These are phyloP conservation scores for Dreissena rostriformis DNA, from an alignment of 1,140 invertebrate species.

Conservation along the genomic window DNA sequence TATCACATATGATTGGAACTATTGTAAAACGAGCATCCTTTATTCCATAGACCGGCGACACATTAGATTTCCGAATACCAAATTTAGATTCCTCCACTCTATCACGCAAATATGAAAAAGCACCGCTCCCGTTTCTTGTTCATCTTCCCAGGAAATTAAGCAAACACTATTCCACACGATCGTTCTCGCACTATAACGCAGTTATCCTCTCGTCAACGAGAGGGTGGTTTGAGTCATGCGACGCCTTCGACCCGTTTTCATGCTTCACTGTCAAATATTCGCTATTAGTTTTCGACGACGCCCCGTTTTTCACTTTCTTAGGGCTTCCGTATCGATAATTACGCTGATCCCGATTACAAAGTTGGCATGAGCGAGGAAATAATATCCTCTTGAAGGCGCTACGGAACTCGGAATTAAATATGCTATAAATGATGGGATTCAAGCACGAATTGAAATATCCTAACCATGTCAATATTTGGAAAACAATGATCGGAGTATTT, in stretches of 20 bases:
- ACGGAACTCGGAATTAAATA: constrained; percentile 79
- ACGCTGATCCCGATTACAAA: constrained; percentile 58
- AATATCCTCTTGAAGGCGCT: constrained; percentile 89
- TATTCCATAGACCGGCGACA: too few species aligned
- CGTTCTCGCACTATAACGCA: constrained; percentile 17
- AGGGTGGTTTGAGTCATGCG: constrained; percentile 57
- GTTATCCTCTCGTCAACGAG: constrained; percentile 55
- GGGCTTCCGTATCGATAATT: constrained; percentile 37
- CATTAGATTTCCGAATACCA: too few species aligned
- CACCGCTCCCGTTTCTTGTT: too few species aligned
- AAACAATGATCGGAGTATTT: constrained; percentile 88
- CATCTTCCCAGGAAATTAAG: too few species aligned
- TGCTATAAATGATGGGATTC: constrained; percentile 87
- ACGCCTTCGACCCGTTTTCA: constrained; percentile 41
- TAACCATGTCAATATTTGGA: constrained; percentile 97
- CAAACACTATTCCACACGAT: too few species aligned
- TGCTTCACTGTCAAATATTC: constrained; percentile 8
- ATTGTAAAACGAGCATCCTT: too few species aligned
- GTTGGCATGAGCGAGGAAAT: constrained; percentile 82
- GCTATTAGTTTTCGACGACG: background rate
- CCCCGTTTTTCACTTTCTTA: constrained; percentile 49
- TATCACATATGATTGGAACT: too few species aligned
- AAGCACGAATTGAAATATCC: constrained; percentile 98
- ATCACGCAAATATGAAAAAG: too few species aligned
- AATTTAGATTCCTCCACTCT: too few species aligned